Evolutionary conservation across 2,797 vertebrate genomes (phyloP).

Genomic region (Spinus olivaceus): DNA sequence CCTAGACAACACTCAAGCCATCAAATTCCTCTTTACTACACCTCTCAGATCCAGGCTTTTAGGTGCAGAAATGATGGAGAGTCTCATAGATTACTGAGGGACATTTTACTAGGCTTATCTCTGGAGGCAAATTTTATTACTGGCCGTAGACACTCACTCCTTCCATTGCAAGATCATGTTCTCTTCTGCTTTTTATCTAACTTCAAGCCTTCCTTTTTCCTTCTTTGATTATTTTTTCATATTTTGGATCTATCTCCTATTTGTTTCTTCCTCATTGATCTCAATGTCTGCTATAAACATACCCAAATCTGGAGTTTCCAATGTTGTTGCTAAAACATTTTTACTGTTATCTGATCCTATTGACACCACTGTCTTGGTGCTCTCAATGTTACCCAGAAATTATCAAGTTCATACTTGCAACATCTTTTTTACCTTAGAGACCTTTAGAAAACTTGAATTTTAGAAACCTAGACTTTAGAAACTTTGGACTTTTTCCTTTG

Average conservation of each 20-base stretch:
- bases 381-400: background rate
- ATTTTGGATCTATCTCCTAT: background rate
- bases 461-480: too few relatives aligned
- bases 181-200: background rate
- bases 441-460: background rate
- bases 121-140: background rate
- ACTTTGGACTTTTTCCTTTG: background rate
- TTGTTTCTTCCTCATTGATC: background rate
- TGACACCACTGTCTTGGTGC: background rate
- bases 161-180: background rate
- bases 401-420: background rate
- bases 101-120: background rate
- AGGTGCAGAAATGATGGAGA: background rate
- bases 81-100: accelerated
- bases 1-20: background rate
- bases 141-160: background rate
- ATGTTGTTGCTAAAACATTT: background rate
- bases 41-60: background rate
- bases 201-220: background rate
- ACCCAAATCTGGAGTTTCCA: background rate
- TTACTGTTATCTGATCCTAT: background rate
- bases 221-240: background rate
- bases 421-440: background rate
- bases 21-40: background rate
- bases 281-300: background rate